phyloP scores from a whole-genome alignment of 2,113 vertebrate genomes.

The Zosterops hypoxanthus region DNA sequence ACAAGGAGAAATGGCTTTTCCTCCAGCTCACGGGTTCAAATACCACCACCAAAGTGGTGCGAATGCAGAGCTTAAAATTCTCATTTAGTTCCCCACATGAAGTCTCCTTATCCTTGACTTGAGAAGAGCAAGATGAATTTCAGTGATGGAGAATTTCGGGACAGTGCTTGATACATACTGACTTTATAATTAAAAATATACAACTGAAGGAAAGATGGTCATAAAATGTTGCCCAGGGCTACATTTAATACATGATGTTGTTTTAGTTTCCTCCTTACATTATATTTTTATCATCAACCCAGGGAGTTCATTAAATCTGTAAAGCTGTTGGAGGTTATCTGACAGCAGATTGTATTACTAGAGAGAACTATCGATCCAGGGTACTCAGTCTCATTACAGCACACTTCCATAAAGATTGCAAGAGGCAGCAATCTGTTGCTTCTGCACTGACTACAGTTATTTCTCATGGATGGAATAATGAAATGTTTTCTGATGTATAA shows the following conservation, averaged over 20 bases:
- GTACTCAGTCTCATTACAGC: conserved; percentile 65
- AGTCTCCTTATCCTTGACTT: conserved; percentile 49
- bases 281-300: conserved; percentile 63
- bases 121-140: conserved; percentile 53
- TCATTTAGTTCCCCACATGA: conserved; percentile 57
- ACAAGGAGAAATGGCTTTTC: background rate
- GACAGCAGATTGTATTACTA: conserved; percentile 53
- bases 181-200: conserved; percentile 69
- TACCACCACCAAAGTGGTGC: background rate
- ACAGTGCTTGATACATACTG: conserved; percentile 60
- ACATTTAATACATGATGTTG: conserved; percentile 62
- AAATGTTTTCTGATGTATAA: conserved; percentile 70
- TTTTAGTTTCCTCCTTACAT: conserved; percentile 61
- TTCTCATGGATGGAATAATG: conserved; percentile 67
- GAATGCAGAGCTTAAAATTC: background rate
- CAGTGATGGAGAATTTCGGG: conserved; percentile 42
- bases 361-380: conserved; percentile 65
- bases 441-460: conserved; percentile 67
- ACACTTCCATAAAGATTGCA: conserved; percentile 61
- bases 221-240: conserved; percentile 47
- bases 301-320: conserved; percentile 69
- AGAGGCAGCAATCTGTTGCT: conserved; percentile 70
- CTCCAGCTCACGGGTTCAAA: conserved; percentile 20
- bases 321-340: conserved; percentile 58
- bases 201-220: conserved; percentile 49